Evolutionary conservation across 2,797 vertebrate genomes (phyloP).

Genomic region (Octomys mimax): DNA sequence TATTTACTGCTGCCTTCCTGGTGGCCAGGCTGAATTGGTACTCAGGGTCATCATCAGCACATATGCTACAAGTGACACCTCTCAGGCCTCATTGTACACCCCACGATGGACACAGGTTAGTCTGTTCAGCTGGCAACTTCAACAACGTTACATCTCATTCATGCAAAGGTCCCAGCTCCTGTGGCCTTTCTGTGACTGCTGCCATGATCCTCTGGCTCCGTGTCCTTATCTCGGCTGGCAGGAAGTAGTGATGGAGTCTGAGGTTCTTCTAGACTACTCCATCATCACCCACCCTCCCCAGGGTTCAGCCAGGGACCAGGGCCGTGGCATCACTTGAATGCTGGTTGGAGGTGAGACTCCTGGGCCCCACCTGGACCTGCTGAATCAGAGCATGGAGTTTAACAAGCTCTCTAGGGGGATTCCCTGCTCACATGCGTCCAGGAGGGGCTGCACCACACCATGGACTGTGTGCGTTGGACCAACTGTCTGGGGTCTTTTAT

Average conservation of each 20-base stretch:
- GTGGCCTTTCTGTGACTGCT: not conserved
- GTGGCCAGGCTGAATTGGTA: not conserved
- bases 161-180: not conserved
- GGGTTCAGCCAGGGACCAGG: not conserved
- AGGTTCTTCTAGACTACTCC: not conserved
- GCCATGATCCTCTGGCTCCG: not conserved
- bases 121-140: not conserved
- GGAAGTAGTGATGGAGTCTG: not conserved
- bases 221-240: not conserved
- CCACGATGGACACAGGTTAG: not conserved
- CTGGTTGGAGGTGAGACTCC: not conserved
- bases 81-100: not conserved
- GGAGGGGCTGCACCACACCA: accelerated
- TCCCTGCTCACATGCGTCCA: accelerated
- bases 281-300: not conserved
- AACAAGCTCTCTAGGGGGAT: not conserved
- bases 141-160: not conserved
- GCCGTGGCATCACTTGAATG: not conserved
- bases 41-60: not conserved
- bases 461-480: not conserved
- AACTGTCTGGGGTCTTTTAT: not conserved
- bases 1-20: not conserved
- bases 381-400: not conserved
- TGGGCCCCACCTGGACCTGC: not conserved
- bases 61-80: not conserved